phyloP scores from a whole-genome alignment of 1,140 invertebrate species.

The Gonatopus flavifemur region DNA sequence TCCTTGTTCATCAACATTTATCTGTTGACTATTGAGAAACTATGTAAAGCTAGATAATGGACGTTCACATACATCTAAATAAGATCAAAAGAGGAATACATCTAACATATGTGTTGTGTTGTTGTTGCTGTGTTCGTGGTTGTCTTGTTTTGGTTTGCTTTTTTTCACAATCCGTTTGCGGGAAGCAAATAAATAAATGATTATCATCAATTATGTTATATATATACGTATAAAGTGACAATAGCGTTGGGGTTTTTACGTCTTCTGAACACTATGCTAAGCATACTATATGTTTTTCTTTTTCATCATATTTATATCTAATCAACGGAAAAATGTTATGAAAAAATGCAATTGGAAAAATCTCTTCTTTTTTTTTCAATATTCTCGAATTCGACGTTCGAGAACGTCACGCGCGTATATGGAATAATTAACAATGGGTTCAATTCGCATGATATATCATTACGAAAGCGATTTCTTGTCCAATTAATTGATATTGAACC shows the following conservation, averaged over 20 bases:
- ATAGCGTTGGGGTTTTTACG: constrained; percentile 12
- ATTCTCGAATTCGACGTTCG: background rate
- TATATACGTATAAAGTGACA: constrained; percentile 16
- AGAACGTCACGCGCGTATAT: no score
- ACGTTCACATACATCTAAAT: constrained; percentile 41
- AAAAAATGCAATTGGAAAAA: background rate
- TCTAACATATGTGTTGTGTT: no score
- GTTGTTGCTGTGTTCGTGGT: no score
- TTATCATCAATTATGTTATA: constrained; percentile 18
- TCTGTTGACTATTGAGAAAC: constrained; percentile 52
- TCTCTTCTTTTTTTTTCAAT: background rate
- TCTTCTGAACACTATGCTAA: constrained; percentile 23
- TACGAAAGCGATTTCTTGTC: no score
- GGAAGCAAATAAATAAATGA: constrained; percentile 32
- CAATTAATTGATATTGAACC: no score
- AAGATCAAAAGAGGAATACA: constrained; percentile 27
- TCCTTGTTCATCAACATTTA: constrained; percentile 56
- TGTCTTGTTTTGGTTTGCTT: constrained; percentile 26
- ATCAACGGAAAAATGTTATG: no score
- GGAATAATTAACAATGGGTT: no score
- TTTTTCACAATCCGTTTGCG: background rate
- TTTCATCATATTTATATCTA: no score
- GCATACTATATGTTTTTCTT: constrained; percentile 11
- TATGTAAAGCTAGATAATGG: constrained; percentile 52
- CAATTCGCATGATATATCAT: no score